Evolutionary conservation across 1,140 invertebrate species (phyloP).

Genomic region (Brachionus plicatilis): DNA sequence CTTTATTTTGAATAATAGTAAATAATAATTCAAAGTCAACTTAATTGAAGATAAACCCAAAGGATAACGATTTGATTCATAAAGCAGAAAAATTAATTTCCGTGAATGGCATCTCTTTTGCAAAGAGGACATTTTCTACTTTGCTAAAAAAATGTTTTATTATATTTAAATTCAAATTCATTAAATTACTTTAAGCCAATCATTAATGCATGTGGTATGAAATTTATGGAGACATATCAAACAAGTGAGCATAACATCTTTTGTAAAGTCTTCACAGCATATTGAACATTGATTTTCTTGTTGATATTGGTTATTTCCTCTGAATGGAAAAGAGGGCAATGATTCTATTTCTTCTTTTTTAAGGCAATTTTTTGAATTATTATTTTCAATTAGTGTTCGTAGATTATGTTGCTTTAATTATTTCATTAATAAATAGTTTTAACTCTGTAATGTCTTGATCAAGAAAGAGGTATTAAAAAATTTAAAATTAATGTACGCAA

Average conservation of each 20-base stretch:
- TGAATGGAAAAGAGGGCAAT: background rate
- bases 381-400: background rate
- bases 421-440: too few relatives aligned
- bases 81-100: background rate
- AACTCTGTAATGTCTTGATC: too few relatives aligned
- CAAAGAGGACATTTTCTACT: slow-evolving; percentile 35
- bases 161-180: background rate
- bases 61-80: too few relatives aligned
- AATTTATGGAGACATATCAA: slow-evolving; percentile 13
- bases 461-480: too few relatives aligned
- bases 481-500: background rate
- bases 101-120: slow-evolving; percentile 8
- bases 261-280: background rate
- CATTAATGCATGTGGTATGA: slow-evolving; percentile 2
- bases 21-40: too few relatives aligned
- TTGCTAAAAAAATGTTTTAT: background rate
- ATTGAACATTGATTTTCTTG: slow-evolving; percentile 35
- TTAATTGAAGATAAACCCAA: too few relatives aligned
- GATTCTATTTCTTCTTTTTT: slow-evolving; percentile 1
- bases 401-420: too few relatives aligned
- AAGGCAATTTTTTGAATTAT: background rate
- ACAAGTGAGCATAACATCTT: background rate
- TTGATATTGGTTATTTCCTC: background rate
- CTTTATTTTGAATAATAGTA: too few relatives aligned
- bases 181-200: slow-evolving; percentile 24